Percentiles rank a stretch among this genome's conserved stretches.
Conservation (phyloP, 2,888 invertebrate genomes). For the Phyto melanocephala region DNA sequence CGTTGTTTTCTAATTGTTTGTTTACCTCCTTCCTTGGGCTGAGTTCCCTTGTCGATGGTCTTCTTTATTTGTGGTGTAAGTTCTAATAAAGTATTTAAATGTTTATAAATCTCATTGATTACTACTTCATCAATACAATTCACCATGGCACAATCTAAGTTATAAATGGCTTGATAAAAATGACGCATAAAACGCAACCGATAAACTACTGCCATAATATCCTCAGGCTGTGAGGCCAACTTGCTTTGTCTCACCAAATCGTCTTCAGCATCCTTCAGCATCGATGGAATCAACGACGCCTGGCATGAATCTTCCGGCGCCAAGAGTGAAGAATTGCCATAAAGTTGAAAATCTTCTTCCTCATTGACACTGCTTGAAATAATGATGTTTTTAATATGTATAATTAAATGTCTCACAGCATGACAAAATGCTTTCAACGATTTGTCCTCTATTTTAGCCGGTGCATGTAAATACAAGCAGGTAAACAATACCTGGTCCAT, state of each 20-base stretch:
- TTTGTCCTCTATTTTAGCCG: slow-evolving; percentile 89
- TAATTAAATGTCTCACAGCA: slow-evolving; percentile 92
- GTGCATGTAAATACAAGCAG: slow-evolving; percentile 95
- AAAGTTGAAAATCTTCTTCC: slow-evolving; percentile 97
- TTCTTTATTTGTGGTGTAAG: slow-evolving; percentile 89
- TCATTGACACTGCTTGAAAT: slow-evolving; percentile 93
- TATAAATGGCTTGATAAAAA: slow-evolving; percentile 87
- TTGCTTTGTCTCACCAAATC: slow-evolving; percentile 86
- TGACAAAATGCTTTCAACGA: slow-evolving; percentile 91
- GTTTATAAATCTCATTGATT: slow-evolving; percentile 87
- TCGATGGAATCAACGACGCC: slow-evolving; percentile 87
- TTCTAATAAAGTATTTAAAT: slow-evolving; percentile 89
- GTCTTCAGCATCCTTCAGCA: slow-evolving; percentile 93
- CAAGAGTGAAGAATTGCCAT: slow-evolving; percentile 92
- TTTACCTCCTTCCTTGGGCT: slow-evolving; percentile 80
- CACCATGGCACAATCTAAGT: slow-evolving; percentile 79
- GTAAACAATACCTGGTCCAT: slow-evolving; percentile 98
- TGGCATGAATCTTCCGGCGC: slow-evolving; percentile 85
- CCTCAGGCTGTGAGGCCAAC: slow-evolving; percentile 80
- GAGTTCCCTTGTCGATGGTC: slow-evolving; percentile 86
- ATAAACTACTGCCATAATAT: slow-evolving; percentile 85
- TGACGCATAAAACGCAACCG: slow-evolving; percentile 92
- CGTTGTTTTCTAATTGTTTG: too few species aligned
- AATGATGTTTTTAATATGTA: slow-evolving; percentile 92
- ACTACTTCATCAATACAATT: slow-evolving; percentile 80